A percentile compares a stretch with the other conserved stretches of the same genome.
phyloP scores from a whole-genome alignment of 1,140 invertebrate species.

The Globodera ellingtonae region DNA sequence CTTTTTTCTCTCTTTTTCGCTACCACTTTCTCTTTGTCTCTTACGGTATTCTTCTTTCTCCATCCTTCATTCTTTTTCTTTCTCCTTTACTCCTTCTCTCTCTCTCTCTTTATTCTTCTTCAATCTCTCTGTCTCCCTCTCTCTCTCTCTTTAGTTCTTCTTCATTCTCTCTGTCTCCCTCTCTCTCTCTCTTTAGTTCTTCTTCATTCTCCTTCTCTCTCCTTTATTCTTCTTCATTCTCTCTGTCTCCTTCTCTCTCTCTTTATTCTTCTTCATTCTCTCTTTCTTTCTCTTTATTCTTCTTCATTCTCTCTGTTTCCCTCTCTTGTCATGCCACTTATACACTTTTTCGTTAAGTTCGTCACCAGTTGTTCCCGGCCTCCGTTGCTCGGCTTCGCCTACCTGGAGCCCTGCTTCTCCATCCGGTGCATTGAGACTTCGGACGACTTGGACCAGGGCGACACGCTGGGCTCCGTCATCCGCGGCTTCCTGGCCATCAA shows the following conservation, averaged over 20 bases:
- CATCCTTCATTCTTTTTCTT: slow-evolving; percentile 13
- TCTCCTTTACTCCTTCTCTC: background rate
- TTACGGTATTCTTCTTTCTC: background rate
- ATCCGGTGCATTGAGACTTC: slow-evolving; percentile 98
- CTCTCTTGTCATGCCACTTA: too few species aligned
- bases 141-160: too few species aligned
- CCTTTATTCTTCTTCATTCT: background rate
- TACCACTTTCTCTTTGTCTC: background rate
- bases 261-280: slow-evolving; percentile 3
- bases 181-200: too few species aligned
- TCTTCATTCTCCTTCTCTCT: slow-evolving; percentile 7
- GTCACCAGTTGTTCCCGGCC: slow-evolving; percentile 98
- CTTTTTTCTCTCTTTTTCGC: background rate
- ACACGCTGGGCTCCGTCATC: slow-evolving; percentile 92
- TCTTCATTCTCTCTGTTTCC: too few species aligned
- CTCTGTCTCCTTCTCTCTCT: background rate
- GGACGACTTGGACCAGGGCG: slow-evolving; percentile 95
- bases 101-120: too few species aligned
- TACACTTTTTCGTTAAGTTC: slow-evolving; percentile 75
- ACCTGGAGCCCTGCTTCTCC: slow-evolving; percentile 96
- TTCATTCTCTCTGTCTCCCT: too few species aligned
- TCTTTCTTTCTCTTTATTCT: background rate
- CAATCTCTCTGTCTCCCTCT: too few species aligned
- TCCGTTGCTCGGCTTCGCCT: slow-evolving; percentile 91
- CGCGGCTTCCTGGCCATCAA: slow-evolving; percentile 93